Percentiles rank a stretch among this genome's conserved stretches.
These are phyloP conservation scores for Drosophila atroscutellata DNA, from an alignment of 2,888 invertebrate genomes.

Conservation along the genomic window DNA sequence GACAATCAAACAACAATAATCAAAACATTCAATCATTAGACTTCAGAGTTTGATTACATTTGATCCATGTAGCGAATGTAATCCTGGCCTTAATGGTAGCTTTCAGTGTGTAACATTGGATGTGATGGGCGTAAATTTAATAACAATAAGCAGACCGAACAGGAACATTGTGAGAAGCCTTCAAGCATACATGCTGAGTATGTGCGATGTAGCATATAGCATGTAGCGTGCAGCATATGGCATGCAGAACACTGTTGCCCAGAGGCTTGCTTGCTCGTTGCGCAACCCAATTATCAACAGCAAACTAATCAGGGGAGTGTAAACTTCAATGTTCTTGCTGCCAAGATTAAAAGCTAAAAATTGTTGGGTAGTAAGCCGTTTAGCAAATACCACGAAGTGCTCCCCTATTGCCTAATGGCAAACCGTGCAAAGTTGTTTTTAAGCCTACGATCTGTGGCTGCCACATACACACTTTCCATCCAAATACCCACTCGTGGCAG, in stretches of 20 bases:
- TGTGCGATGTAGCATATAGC: background rate
- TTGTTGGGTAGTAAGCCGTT: conserved; percentile 49
- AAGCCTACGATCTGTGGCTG: conserved; percentile 65
- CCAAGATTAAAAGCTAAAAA: conserved; percentile 66
- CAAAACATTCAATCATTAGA: background rate
- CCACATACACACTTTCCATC: background rate
- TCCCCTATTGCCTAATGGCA: conserved; percentile 35
- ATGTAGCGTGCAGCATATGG: background rate
- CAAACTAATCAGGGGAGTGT: conserved; percentile 63
- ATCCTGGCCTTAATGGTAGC: background rate
- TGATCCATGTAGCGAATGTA: background rate
- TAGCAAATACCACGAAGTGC: conserved; percentile 62
- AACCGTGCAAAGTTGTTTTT: conserved; percentile 64
- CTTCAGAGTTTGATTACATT: background rate
- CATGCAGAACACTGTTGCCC: background rate
- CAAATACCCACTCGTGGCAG: conserved; percentile 10
- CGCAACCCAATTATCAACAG: conserved; percentile 42
- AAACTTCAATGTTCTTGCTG: conserved; percentile 71
- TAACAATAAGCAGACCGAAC: background rate
- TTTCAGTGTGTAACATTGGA: background rate
- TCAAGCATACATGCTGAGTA: background rate
- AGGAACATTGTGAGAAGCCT: background rate
- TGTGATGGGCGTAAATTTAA: background rate
- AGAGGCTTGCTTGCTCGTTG: background rate
- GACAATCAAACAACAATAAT: background rate